Conservation (phyloP, 2,113 vertebrate genomes). For the Bombycilla garrulus region DNA sequence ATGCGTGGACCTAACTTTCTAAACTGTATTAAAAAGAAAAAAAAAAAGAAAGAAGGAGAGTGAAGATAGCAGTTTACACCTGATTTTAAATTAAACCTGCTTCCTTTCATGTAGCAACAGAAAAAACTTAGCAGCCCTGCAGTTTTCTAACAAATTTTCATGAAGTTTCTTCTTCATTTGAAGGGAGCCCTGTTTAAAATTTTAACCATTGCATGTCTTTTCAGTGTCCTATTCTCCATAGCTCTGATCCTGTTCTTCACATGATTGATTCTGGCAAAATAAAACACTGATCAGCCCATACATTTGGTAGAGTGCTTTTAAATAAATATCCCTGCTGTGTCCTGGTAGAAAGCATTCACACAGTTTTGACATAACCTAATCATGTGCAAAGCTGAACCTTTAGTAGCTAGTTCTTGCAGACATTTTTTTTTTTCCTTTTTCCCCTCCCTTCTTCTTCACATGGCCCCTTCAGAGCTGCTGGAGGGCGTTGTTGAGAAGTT, state of each 20-base stretch:
- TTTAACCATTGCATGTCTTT: conserved; percentile 46
- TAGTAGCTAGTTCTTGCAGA: conserved; percentile 5
- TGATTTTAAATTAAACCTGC: conserved; percentile 51
- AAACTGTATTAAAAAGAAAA: conserved; percentile 23
- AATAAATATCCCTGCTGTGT: background rate
- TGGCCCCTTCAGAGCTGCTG: conserved; percentile 61
- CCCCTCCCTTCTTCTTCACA: background rate
- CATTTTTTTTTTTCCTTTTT: background rate
- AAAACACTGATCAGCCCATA: background rate
- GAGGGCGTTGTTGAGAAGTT: conserved; percentile 65
- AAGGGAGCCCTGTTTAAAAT: conserved; percentile 23
- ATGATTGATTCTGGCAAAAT: background rate
- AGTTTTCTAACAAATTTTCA: conserved; percentile 61
- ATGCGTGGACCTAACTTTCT: background rate
- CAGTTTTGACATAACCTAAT: conserved; percentile 10
- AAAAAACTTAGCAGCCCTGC: conserved; percentile 56
- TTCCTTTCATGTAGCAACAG: conserved; percentile 51
- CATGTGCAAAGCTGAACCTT: conserved; percentile 12
- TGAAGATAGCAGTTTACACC: conserved; percentile 40
- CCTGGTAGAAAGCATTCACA: background rate
- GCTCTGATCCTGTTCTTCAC: conserved; percentile 15
- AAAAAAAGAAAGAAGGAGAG: background rate
- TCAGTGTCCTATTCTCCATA: conserved; percentile 16
- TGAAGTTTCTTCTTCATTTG: conserved; percentile 51
- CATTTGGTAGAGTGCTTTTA: background rate